phyloP scores from a whole-genome alignment of 1,140 invertebrate species.

The Apis dorsata region DNA sequence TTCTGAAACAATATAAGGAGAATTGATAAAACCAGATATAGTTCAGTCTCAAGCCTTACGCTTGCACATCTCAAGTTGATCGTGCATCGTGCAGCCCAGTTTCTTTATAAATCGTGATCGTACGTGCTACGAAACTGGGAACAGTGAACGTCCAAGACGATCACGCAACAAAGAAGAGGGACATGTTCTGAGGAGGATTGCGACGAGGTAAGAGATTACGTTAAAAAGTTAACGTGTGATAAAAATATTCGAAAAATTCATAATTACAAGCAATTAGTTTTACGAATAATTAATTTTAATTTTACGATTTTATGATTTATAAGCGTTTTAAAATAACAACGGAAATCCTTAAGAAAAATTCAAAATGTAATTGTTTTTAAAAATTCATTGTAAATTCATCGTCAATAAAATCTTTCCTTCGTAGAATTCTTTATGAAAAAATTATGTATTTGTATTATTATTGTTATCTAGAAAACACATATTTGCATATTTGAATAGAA shows the following conservation, averaged over 20 bases:
- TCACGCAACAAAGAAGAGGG: neutral
- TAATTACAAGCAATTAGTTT: neutral
- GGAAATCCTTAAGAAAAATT: neutral
- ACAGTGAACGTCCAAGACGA: neutral
- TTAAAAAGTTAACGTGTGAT: neutral
- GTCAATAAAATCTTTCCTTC: neutral
- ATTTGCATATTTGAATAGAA: too few species aligned
- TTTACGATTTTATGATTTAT: neutral
- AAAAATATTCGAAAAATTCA: neutral
- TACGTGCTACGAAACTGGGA: neutral
- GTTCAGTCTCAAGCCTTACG: constrained; percentile 33
- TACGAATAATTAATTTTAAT: neutral
- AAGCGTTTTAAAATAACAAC: neutral
- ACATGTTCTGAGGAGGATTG: neutral
- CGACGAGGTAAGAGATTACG: neutral
- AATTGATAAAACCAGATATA: constrained; percentile 55
- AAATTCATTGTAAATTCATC: neutral
- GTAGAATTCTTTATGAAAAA: too few species aligned
- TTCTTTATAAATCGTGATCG: neutral
- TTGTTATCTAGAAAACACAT: too few species aligned
- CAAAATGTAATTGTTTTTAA: too few species aligned
- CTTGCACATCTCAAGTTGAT: neutral
- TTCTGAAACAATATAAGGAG: constrained; percentile 45
- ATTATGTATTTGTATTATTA: neutral
- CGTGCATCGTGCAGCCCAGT: constrained; percentile 18